Evolutionary conservation across 1,140 invertebrate species (phyloP).

Genomic region (Holotrichia oblita): DNA sequence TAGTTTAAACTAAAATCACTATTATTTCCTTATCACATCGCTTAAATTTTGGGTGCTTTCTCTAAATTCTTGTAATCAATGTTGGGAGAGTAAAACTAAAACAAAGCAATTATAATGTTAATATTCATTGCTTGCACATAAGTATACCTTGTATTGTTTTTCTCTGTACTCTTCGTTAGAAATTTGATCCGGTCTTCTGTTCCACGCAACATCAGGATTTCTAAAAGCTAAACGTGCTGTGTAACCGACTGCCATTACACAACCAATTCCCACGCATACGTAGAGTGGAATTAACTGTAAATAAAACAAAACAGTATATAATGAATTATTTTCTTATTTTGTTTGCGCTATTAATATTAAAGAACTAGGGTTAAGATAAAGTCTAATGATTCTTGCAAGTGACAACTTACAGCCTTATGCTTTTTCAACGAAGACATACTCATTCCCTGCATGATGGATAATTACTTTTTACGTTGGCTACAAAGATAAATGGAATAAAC

Average conservation of each 20-base stretch:
- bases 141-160: conserved; percentile 83
- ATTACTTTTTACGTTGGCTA: not conserved
- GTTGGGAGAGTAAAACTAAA: conserved; percentile 73
- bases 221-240: conserved; percentile 72
- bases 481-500: too few relatives aligned
- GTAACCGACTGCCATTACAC: conserved; percentile 69
- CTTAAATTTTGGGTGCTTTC: conserved; percentile 72
- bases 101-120: conserved; percentile 48
- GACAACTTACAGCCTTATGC: conserved; percentile 69
- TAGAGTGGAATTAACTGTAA: conserved; percentile 81
- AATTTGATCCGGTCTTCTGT: conserved; percentile 73
- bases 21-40: not conserved
- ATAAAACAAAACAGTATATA: conserved; percentile 19
- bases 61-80: conserved; percentile 70
- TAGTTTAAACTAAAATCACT: conserved; percentile 28
- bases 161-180: conserved; percentile 81
- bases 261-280: conserved; percentile 74
- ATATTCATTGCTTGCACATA: not conserved
- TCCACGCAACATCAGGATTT: conserved; percentile 85
- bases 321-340: conserved; percentile 10
- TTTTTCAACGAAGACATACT: conserved; percentile 66
- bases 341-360: conserved; percentile 39
- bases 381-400: conserved; percentile 34
- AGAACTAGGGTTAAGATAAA: conserved; percentile 42
- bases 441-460: conserved; percentile 64